These are phyloP conservation scores for Halocynthia aurantium DNA, from an alignment of 23 tunicate genomes.

Conservation along the genomic window DNA sequence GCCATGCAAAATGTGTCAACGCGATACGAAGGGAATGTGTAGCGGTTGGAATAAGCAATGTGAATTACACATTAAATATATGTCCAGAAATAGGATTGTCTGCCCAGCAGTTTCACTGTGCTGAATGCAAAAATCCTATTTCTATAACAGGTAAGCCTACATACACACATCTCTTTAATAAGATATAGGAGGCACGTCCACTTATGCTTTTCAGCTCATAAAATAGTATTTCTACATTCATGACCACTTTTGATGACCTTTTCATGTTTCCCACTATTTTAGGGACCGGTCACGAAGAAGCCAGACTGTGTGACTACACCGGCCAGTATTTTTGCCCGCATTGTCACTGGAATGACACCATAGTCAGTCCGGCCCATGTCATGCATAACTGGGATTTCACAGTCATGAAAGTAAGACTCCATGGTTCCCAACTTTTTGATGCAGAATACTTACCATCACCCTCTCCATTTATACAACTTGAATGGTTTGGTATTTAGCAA, in stretches of 20 bases:
- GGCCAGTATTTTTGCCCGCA: conserved; percentile 76
- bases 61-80: conserved; percentile 36
- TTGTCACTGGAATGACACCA: conserved; percentile 82
- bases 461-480: neutral
- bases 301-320: conserved; percentile 71
- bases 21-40: conserved; percentile 59
- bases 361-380: conserved; percentile 61
- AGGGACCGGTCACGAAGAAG: conserved; percentile 38
- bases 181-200: too few species aligned
- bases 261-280: too few species aligned
- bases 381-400: conserved; percentile 84
- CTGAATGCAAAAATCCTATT: conserved; percentile 69
- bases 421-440: too few species aligned
- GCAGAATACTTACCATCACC: neutral
- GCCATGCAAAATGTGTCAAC: conserved; percentile 62
- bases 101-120: conserved; percentile 62
- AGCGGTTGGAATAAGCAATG: conserved; percentile 20
- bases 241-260: too few species aligned
- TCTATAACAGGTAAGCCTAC: conserved; percentile 5
- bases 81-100: conserved; percentile 84
- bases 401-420: conserved; percentile 27
- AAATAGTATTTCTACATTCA: too few species aligned
- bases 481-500: too few species aligned
- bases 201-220: too few species aligned
- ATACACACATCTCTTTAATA: too few species aligned